These are phyloP conservation scores for Phylloscopus trochilus DNA, from an alignment of 2,113 vertebrate species.

Conservation along the genomic window DNA sequence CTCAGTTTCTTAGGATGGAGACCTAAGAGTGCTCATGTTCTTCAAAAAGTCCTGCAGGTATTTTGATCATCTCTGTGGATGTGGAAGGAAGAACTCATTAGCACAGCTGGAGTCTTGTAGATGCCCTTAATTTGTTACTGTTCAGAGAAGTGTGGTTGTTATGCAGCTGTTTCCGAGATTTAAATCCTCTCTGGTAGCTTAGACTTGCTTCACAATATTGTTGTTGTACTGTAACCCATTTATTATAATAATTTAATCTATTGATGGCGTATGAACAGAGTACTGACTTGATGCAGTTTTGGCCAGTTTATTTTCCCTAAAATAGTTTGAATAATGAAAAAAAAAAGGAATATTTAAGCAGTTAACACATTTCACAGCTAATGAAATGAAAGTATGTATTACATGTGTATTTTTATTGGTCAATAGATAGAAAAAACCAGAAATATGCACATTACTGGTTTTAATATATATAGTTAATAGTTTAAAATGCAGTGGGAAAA, in stretches of 20 bases:
- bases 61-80: constrained; percentile 8
- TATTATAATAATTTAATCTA: not conserved
- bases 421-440: not conserved
- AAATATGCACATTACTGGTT: not conserved
- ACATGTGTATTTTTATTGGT: not conserved
- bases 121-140: constrained; percentile 63
- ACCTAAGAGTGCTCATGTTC: not conserved
- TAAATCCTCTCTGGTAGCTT: not conserved
- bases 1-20: not conserved
- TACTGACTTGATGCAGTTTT: not conserved
- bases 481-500: not conserved
- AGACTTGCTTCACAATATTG: not conserved
- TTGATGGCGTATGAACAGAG: not conserved
- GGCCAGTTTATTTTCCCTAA: not conserved
- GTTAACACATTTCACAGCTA: not conserved
- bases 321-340: not conserved
- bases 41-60: constrained; percentile 50
- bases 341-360: not conserved
- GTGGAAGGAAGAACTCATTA: constrained; percentile 35
- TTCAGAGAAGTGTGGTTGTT: constrained; percentile 48
- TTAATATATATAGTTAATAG: not conserved
- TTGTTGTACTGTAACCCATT: not conserved
- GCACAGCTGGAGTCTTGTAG: constrained; percentile 53
- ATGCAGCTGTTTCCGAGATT: constrained; percentile 31
- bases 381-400: not conserved